A percentile compares a stretch with the other conserved stretches of the same genome.
These are phyloP conservation scores for Melanostigma gelatinosum DNA, from an alignment of 2,113 vertebrate genomes.

Conservation along the genomic window DNA sequence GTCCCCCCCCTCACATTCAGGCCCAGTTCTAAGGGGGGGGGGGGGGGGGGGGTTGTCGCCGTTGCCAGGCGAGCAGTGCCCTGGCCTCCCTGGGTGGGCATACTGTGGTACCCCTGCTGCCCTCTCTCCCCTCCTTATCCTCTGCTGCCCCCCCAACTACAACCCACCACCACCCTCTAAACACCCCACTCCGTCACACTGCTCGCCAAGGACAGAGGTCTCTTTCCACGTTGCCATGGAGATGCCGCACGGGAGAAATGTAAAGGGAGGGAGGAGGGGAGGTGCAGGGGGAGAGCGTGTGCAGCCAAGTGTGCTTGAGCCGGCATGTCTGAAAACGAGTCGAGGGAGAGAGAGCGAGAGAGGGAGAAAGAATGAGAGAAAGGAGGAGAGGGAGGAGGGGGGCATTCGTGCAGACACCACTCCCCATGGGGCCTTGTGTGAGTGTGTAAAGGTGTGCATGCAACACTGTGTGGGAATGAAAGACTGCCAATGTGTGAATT, in stretches of 20 bases:
- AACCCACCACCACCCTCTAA: constrained; percentile 38
- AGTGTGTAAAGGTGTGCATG: constrained; percentile 75
- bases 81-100: constrained; percentile 75
- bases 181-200: constrained; percentile 77
- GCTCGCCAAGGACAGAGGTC: constrained; percentile 83
- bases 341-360: constrained; percentile 60
- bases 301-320: constrained; percentile 84
- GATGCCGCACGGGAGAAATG: constrained; percentile 83
- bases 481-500: constrained; percentile 72
- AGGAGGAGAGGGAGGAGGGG: constrained; percentile 30
- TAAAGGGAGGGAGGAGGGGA: constrained; percentile 67
- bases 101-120: constrained; percentile 50
- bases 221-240: constrained; percentile 85
- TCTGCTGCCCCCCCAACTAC: constrained; percentile 11
- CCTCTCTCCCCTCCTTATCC: constrained; percentile 65
- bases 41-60: constrained; percentile 20
- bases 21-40: constrained; percentile 42
- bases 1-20: constrained; percentile 64
- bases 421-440: constrained; percentile 72
- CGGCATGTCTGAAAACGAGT: constrained; percentile 81
- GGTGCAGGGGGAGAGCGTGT: constrained; percentile 68
- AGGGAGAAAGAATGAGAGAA: constrained; percentile 22
- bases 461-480: constrained; percentile 67
- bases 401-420: constrained; percentile 74
- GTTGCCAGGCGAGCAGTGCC: constrained; percentile 69